Evolutionary conservation across 2,888 invertebrate species (phyloP).

Genomic region (Andrena minutula): DNA sequence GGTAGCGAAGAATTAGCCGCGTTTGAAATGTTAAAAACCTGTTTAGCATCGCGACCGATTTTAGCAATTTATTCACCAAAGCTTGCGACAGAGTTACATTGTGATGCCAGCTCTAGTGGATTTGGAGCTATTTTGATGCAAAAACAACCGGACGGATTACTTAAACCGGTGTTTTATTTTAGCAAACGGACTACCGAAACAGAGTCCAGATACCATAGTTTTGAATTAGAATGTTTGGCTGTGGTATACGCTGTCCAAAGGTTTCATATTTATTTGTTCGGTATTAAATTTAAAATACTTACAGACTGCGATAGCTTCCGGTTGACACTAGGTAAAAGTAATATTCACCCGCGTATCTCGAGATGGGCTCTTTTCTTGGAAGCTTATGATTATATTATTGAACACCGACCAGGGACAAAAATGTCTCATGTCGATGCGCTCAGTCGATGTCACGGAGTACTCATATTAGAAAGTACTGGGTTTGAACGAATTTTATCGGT

Average conservation of each 20-base stretch:
- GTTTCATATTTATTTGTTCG: constrained; percentile 13
- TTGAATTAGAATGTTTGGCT: not conserved
- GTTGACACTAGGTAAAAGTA: constrained; percentile 3
- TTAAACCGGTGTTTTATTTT: not conserved
- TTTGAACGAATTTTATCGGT: constrained; percentile 27
- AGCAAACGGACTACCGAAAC: not conserved
- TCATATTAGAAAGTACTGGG: constrained; percentile 5
- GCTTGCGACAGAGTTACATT: not conserved
- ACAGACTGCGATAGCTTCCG: constrained; percentile 32
- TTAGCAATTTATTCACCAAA: not conserved
- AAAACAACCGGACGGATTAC: not conserved
- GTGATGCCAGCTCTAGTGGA: constrained; percentile 70
- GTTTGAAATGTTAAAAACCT: not conserved
- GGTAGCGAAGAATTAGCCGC: not conserved
- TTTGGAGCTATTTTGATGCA: not conserved
- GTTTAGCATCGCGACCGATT: not conserved
- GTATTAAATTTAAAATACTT: constrained; percentile 2
- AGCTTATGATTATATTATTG: too few relatives aligned
- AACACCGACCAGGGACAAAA: constrained; percentile 1
- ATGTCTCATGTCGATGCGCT: constrained; percentile 37
- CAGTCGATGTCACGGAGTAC: constrained; percentile 6
- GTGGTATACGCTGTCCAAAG: not conserved
- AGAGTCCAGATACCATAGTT: not conserved
- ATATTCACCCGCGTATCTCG: constrained; percentile 1
- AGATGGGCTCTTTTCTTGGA: not conserved